phyloP scores from a whole-genome alignment of 2,888 invertebrate genomes.

The Tachina lurida region DNA sequence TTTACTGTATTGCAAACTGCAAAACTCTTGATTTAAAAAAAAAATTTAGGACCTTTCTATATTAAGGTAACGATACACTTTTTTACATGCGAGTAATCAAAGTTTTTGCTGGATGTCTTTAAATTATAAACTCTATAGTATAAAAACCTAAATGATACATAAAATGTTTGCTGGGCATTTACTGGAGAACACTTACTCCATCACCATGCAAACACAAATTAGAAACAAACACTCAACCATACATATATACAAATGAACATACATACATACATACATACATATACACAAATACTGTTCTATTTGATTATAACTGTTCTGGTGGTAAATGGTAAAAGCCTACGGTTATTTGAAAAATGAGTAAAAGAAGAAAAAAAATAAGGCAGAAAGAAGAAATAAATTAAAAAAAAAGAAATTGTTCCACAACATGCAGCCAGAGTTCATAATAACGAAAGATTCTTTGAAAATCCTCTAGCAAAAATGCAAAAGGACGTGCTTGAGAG shows the following conservation, averaged over 20 bases:
- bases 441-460: slow-evolving; percentile 44
- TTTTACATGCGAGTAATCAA: no score
- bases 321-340: slow-evolving; percentile 52
- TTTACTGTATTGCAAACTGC: no score
- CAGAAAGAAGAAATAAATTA: neutral
- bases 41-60: no score
- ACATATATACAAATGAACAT: neutral
- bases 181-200: neutral
- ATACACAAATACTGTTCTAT: slow-evolving; percentile 13
- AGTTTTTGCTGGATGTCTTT: no score
- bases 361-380: neutral
- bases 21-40: no score
- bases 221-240: neutral
- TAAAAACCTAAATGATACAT: neutral
- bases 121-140: no score
- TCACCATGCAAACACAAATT: neutral
- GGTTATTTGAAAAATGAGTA: slow-evolving; percentile 40
- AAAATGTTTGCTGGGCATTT: slow-evolving; percentile 43
- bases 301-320: slow-evolving; percentile 28
- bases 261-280: neutral
- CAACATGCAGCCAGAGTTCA: slow-evolving; percentile 50
- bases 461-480: slow-evolving; percentile 16
- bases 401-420: slow-evolving; percentile 26
- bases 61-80: no score
- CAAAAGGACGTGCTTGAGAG: slow-evolving; percentile 27